phyloP scores from a whole-genome alignment of 2,113 vertebrate species.

The Colaptes auratus region DNA sequence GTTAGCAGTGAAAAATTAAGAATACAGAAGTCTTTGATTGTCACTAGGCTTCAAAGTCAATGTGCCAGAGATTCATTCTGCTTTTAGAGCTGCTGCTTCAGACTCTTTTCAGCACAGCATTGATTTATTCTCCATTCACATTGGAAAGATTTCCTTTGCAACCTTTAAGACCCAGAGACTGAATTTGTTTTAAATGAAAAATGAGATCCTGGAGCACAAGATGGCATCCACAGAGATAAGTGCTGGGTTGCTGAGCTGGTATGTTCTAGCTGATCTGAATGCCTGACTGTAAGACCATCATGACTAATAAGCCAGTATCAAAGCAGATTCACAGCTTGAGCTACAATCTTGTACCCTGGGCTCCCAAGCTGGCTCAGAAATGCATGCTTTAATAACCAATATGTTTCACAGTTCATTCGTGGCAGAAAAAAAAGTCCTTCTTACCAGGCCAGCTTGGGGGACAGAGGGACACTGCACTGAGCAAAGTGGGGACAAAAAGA shows the following conservation, averaged over 20 bases:
- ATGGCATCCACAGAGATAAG: conserved; percentile 61
- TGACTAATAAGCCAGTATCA: conserved; percentile 57
- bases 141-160: conserved; percentile 56
- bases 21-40: not conserved
- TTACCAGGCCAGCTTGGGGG: conserved; percentile 55
- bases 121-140: conserved; percentile 54
- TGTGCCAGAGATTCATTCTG: conserved; percentile 6
- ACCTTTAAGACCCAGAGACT: conserved; percentile 44
- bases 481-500: conserved; percentile 36
- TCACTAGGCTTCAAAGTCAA: not conserved
- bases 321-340: conserved; percentile 57
- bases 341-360: conserved; percentile 59
- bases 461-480: conserved; percentile 50
- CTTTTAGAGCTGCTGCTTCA: conserved; percentile 46
- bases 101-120: conserved; percentile 18
- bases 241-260: conserved; percentile 54
- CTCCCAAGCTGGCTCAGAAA: conserved; percentile 63
- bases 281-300: conserved; percentile 55
- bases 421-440: not conserved
- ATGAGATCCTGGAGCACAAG: conserved; percentile 61
- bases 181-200: conserved; percentile 69
- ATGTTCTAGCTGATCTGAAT: conserved; percentile 59
- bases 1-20: conserved; percentile 37
- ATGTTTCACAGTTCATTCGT: conserved; percentile 48
- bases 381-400: conserved; percentile 60